These are phyloP conservation scores for Tor tambroides DNA, from an alignment of 2,113 vertebrate species.

Conservation along the genomic window DNA sequence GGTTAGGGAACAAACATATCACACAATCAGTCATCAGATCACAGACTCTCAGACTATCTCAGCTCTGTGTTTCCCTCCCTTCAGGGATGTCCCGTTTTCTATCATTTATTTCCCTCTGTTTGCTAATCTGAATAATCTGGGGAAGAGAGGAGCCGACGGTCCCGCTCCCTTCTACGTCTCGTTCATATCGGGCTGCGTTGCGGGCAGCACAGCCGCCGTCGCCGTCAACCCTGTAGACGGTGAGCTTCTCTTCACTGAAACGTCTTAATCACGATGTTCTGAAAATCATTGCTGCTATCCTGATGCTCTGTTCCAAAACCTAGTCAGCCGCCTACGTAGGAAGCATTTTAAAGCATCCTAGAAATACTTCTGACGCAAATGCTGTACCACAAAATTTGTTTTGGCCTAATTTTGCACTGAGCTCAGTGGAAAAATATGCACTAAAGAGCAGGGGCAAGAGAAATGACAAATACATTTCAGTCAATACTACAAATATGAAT, in stretches of 20 bases:
- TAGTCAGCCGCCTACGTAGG: neutral
- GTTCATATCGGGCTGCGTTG: conserved; percentile 88
- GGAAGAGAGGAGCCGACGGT: conserved; percentile 78
- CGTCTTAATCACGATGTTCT: neutral
- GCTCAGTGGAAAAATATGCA: neutral
- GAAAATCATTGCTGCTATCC: neutral
- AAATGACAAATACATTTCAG: neutral
- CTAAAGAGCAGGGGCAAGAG: neutral
- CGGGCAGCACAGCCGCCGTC: conserved; percentile 91
- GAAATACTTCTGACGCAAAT: neutral
- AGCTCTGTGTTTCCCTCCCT: neutral
- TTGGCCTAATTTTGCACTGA: neutral
- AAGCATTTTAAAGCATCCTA: neutral
- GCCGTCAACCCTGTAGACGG: conserved; percentile 96
- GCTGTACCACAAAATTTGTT: neutral
- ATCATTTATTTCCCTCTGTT: conserved; percentile 96
- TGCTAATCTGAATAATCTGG: conserved; percentile 94
- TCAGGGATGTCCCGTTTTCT: conserved; percentile 95
- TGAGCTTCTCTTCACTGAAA: conserved; percentile 53
- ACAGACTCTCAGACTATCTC: neutral
- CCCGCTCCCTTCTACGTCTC: conserved; percentile 95
- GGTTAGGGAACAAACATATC: conserved; percentile 71
- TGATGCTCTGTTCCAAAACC: neutral
- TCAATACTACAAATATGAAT: neutral
- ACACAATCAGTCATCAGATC: neutral